Evolutionary conservation across 2,888 invertebrate species (phyloP).

Genomic region (Seira musarum): DNA sequence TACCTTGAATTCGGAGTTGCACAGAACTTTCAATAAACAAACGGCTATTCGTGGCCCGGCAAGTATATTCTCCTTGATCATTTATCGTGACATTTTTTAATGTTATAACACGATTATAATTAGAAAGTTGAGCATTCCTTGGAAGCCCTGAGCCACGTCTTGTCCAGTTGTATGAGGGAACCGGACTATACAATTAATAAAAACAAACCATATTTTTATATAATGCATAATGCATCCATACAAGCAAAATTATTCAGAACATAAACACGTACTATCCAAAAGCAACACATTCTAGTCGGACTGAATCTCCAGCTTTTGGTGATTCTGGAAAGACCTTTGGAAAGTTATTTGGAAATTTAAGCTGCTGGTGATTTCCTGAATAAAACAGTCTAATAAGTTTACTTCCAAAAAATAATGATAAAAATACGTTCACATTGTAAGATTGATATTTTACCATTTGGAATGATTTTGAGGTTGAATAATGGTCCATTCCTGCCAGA

Average conservation of each 20-base stretch:
- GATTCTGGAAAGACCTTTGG: constrained; percentile 97
- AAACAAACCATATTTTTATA: background rate
- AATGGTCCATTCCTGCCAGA: constrained; percentile 93
- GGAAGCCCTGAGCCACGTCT: constrained; percentile 83
- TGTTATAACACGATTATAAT: constrained; percentile 88
- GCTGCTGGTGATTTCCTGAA: constrained; percentile 88
- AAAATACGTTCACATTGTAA: too few species aligned
- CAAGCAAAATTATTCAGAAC: constrained; percentile 12
- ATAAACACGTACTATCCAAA: constrained; percentile 86
- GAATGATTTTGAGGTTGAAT: constrained; percentile 85
- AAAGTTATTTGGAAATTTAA: constrained; percentile 95
- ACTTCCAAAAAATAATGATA: background rate
- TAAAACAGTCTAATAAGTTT: too few species aligned
- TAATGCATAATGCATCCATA: background rate
- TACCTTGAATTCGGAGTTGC: constrained; percentile 84
- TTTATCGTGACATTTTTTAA: constrained; percentile 91
- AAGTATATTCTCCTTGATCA: constrained; percentile 94
- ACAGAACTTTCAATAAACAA: constrained; percentile 84
- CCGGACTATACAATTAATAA: constrained; percentile 77
- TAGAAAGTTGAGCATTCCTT: constrained; percentile 80
- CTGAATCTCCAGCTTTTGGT: constrained; percentile 90
- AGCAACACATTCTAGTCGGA: constrained; percentile 93
- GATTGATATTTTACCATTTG: constrained; percentile 78
- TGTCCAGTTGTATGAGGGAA: constrained; percentile 95
- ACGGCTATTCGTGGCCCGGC: constrained; percentile 87